Base-by-base conservation (phyloP, 92 coral and sea anemone species). In the Umimayanthus chanpuru region DNA sequence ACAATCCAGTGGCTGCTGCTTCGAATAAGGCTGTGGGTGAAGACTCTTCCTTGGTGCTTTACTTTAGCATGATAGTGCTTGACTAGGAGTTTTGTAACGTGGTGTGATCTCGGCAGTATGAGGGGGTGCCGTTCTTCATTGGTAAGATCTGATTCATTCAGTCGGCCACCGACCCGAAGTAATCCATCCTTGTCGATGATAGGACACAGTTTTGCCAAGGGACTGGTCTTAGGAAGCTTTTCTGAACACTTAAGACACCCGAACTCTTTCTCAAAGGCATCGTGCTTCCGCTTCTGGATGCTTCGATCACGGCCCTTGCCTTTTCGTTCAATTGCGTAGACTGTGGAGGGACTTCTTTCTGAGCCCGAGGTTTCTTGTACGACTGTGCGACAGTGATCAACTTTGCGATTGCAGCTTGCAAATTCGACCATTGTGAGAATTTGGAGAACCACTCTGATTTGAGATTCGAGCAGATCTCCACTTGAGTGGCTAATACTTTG, bases 31-130 rank as follows among this genome's bases (percentile, higher is more conserved):
- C 75, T 87, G 39, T 73, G 92, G 12, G 92, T 92, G 88, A 92
- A 77, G n/a, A 41, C 78, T 9, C 94, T 67, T 64, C 93, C 90
- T 91, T 93, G 92, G 49, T 90, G 91, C 68, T 85, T 88, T 16
- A 84, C 89, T 30, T 80, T 85, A 21, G 41, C 78, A 68, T 93
- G 95, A 67, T 58, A 85, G 43, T 79, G 90, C 25, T 73, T 36
- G 29, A 88, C 76, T 21, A 91, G 18, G 47, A 89, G 83, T 4
- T 11, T 21, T 10, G 92, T 30, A 53, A 89, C 92, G 23, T 89
- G 94, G 43, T 86, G 71, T 2, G 83, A 9, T 12, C 89, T 73
- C 10, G 82, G 92, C 10, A 92, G 86, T 49, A 92, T 89, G 18
- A 92, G n/a, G 26, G 93, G 93, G 74, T 92, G 94, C 12, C 89